These are phyloP conservation scores for Metridium senile DNA, from an alignment of 92 coral and sea anemone genomes.

Conservation along the genomic window DNA sequence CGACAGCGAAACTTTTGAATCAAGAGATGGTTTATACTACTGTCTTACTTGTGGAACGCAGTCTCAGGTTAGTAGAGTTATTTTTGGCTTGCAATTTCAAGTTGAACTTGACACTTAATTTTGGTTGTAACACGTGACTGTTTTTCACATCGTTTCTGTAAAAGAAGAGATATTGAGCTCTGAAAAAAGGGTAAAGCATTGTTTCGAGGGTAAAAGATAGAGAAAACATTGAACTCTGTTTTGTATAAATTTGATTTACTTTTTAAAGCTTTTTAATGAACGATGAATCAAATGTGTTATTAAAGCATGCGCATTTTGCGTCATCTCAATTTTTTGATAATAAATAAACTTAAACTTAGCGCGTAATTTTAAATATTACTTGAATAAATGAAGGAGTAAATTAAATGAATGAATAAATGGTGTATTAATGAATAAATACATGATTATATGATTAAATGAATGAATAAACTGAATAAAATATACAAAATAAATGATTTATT, in stretches of 20 bases:
- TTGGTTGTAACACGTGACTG: background rate
- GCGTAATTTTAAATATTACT: no score
- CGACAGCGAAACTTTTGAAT: slow-evolving; percentile 75
- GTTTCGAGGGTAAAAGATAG: no score
- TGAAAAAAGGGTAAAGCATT: no score
- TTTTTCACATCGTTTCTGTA: background rate
- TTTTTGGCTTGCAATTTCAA: background rate
- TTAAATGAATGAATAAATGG: background rate
- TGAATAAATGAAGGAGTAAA: background rate
- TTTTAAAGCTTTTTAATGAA: no score
- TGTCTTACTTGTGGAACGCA: slow-evolving; percentile 91
- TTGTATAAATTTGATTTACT: no score
- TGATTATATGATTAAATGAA: background rate
- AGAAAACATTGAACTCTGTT: no score
- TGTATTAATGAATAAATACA: background rate
- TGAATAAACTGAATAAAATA: background rate
- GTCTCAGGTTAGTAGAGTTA: slow-evolving; percentile 72
- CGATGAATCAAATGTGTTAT: no score
- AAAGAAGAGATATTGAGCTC: no score
- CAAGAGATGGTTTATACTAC: slow-evolving; percentile 78
- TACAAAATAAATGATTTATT: background rate
- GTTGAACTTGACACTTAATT: background rate
- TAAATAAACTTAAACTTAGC: no score
- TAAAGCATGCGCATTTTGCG: no score
- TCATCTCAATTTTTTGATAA: no score